phyloP scores from a whole-genome alignment of 2,113 vertebrate genomes.

The Microcebus jonahi region DNA sequence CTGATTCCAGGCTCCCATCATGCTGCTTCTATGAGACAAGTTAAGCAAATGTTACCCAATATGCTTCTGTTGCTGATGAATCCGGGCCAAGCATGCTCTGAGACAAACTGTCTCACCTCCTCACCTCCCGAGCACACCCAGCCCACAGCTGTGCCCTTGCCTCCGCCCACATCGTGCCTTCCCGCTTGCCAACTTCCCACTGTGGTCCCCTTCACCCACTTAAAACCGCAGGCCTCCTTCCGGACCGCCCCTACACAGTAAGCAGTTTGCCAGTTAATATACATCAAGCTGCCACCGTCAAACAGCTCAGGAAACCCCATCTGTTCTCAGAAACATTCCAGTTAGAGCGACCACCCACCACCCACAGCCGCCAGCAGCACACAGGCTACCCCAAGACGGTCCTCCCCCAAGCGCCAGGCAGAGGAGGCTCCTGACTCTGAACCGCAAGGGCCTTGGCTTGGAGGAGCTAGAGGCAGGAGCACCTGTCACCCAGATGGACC shows the following conservation, averaged over 20 bases:
- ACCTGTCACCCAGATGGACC: accelerated
- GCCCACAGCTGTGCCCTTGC: background rate
- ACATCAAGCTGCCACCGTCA: conserved; percentile 63
- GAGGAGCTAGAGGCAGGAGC: background rate
- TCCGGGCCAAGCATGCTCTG: background rate
- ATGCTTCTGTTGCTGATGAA: background rate
- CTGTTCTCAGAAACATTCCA: conserved; percentile 36
- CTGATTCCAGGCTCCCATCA: background rate
- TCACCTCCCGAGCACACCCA: background rate
- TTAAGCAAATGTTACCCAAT: background rate
- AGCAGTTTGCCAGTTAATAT: conserved; percentile 60
- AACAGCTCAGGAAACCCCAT: conserved; percentile 47
- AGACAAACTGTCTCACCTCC: background rate
- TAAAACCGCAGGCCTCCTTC: conserved; percentile 49
- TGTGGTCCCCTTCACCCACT: conserved; percentile 5
- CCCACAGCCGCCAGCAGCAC: background rate
- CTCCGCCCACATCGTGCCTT: background rate
- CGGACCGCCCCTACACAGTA: background rate
- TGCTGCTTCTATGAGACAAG: background rate
- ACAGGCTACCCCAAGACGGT: too few species aligned
- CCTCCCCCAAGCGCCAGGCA: background rate
- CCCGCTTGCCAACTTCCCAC: conserved; percentile 35
- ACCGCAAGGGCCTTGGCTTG: background rate
- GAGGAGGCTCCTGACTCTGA: background rate
- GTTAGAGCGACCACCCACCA: background rate